Evolutionary conservation across 2,113 vertebrate species (phyloP).

Genomic region (Odocoileus hemionus): DNA sequence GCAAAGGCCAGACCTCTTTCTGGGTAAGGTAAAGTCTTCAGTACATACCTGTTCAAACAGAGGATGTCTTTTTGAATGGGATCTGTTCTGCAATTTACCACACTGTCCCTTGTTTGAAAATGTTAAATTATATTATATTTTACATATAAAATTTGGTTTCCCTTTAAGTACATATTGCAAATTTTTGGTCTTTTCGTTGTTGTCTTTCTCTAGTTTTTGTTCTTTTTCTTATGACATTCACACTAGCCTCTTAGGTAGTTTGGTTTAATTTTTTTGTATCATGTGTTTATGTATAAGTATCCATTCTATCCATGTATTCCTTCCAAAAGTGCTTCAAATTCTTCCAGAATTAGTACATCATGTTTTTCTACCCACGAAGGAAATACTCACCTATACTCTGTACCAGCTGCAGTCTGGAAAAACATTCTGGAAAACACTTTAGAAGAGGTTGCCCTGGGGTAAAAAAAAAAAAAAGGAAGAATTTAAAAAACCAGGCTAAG

Average conservation of each 20-base stretch:
- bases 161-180: not conserved
- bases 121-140: not conserved
- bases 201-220: not conserved
- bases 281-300: not conserved
- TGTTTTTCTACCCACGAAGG: not conserved
- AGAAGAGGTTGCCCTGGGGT: not conserved
- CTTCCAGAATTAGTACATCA: not conserved
- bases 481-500: not conserved
- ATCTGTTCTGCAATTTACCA: not conserved
- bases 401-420: not conserved
- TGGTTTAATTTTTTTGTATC: not conserved
- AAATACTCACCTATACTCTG: not conserved
- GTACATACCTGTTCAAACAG: not conserved
- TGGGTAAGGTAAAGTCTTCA: not conserved
- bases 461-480: not conserved
- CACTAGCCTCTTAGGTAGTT: not conserved
- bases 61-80: not conserved
- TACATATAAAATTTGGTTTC: not conserved
- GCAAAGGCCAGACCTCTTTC: not conserved
- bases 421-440: not conserved
- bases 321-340: not conserved
- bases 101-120: not conserved
- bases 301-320: not conserved
- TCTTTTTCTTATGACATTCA: not conserved
- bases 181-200: not conserved